A percentile compares a stretch with the other conserved stretches of the same genome.
phyloP scores from a whole-genome alignment of 2,888 invertebrate genomes.

The Tetanocera ferruginea region DNA sequence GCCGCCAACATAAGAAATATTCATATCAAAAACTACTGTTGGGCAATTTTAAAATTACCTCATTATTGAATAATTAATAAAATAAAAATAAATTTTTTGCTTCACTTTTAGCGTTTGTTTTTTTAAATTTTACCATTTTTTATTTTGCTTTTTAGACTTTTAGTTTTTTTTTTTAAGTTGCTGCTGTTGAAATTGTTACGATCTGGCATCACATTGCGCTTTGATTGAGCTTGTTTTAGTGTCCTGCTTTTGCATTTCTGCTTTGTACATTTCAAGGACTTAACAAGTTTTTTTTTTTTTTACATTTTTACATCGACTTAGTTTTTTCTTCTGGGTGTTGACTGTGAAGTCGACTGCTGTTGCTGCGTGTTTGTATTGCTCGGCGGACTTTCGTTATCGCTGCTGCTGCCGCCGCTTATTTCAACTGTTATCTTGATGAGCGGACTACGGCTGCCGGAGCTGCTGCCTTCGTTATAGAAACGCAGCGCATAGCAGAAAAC shows the following conservation, averaged over 20 bases:
- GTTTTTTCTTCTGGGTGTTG: constrained; percentile 28
- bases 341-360: constrained; percentile 31
- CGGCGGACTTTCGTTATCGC: constrained; percentile 25
- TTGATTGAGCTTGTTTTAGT: constrained; percentile 64
- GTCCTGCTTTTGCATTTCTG: constrained; percentile 34
- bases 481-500: constrained; percentile 66
- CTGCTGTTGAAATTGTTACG: constrained; percentile 41
- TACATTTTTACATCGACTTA: constrained; percentile 24
- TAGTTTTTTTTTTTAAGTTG: constrained; percentile 35
- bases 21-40: background rate
- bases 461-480: constrained; percentile 51
- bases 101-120: constrained; percentile 17
- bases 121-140: constrained; percentile 36
- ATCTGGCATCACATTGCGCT: constrained; percentile 67
- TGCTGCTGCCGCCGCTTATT: constrained; percentile 42
- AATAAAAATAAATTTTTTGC: background rate
- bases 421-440: constrained; percentile 36
- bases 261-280: constrained; percentile 15
- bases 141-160: constrained; percentile 37
- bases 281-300: constrained; percentile 37
- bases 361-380: constrained; percentile 6
- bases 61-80: background rate
- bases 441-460: background rate
- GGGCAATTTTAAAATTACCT: background rate
- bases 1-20: background rate